Percentiles rank a stretch among this genome's conserved stretches.
Conservation (phyloP, 2,888 invertebrate species). For the Tribolium freemani region DNA sequence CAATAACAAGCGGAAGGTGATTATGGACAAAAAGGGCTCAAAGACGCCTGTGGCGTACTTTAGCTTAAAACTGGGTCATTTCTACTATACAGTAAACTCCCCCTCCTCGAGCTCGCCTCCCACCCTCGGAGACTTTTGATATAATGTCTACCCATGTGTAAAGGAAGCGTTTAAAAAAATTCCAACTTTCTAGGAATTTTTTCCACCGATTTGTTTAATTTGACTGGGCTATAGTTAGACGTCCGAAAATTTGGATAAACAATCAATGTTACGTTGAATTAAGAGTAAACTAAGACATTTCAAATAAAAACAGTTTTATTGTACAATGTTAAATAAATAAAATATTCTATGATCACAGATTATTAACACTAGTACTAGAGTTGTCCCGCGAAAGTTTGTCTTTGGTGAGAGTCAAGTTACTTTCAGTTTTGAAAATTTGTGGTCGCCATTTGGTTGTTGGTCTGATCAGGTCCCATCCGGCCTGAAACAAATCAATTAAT, state of each 20-base stretch:
- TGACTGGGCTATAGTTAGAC: too few species aligned
- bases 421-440: slow-evolving; percentile 59
- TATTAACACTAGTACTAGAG: background rate
- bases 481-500: slow-evolving; percentile 63
- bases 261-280: background rate
- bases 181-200: too few species aligned
- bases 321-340: background rate
- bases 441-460: slow-evolving; percentile 72
- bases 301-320: background rate
- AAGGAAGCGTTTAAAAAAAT: too few species aligned
- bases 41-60: too few species aligned
- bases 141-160: too few species aligned
- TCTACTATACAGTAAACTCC: too few species aligned
- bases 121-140: too few species aligned
- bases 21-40: too few species aligned
- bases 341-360: background rate
- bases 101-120: too few species aligned
- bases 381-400: background rate
- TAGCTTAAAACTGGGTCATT: too few species aligned
- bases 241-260: background rate
- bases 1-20: too few species aligned
- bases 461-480: slow-evolving; percentile 70
- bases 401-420: slow-evolving; percentile 48
- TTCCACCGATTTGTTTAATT: too few species aligned
- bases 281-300: background rate